A percentile compares a stretch with the other conserved stretches of the same genome.
Conservation (phyloP, 2,113 vertebrate species). For the Anguilla rostrata region DNA sequence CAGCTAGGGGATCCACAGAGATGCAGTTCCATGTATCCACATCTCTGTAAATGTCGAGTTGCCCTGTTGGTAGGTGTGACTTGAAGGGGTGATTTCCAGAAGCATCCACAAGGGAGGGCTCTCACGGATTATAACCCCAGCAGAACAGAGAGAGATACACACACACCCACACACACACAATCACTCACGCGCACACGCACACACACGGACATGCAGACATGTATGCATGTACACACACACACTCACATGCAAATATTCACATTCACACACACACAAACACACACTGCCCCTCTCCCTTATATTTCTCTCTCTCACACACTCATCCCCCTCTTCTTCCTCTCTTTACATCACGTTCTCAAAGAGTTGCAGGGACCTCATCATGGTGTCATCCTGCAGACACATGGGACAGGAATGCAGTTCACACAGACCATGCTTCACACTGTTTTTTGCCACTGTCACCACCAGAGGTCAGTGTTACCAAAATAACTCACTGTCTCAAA, state of each 20-base stretch:
- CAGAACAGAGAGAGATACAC: conserved; percentile 27
- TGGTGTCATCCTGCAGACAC: conserved; percentile 85
- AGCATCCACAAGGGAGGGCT: not conserved
- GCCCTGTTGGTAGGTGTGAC: not conserved
- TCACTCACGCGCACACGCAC: conserved; percentile 14
- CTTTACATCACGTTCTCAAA: conserved; percentile 95
- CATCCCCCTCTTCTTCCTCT: not conserved
- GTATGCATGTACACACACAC: not conserved
- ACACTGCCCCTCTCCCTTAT: not conserved
- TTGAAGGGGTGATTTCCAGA: too few relatives aligned
- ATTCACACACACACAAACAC: conserved; percentile 29
- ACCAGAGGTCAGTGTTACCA: not conserved
- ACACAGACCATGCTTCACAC: not conserved
- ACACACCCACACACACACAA: conserved; percentile 14
- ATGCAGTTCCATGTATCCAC: not conserved
- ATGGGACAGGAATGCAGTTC: not conserved
- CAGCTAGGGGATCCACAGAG: conserved; percentile 7
- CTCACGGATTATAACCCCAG: conserved; percentile 21
- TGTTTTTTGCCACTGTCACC: not conserved
- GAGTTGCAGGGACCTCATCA: conserved; percentile 96
- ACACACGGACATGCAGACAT: conserved; percentile 23
- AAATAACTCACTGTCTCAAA: not conserved
- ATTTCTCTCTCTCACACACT: not conserved
- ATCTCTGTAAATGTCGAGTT: conserved; percentile 35
- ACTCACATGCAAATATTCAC: conserved; percentile 32